These are phyloP conservation scores for Ptychobarbus kaznakovi DNA, from an alignment of 2,797 vertebrate species.

Conservation along the genomic window DNA sequence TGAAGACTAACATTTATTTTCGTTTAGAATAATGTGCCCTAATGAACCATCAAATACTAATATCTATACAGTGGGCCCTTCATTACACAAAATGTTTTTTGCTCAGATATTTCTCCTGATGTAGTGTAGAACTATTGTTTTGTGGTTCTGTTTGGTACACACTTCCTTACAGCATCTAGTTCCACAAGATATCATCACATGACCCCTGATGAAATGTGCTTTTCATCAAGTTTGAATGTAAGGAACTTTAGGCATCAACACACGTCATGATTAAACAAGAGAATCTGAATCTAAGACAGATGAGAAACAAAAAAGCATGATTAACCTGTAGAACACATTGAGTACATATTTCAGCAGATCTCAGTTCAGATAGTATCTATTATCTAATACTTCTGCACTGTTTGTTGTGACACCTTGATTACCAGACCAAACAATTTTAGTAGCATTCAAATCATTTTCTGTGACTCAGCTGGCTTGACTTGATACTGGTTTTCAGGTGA, in stretches of 20 bases:
- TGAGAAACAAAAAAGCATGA: not conserved
- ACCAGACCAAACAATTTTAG: constrained; percentile 34
- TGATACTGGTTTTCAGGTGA: constrained; percentile 65
- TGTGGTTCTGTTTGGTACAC: not conserved
- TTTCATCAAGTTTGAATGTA: not conserved
- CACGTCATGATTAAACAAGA: not conserved
- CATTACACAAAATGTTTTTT: not conserved
- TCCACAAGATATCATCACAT: not conserved
- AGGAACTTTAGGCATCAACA: not conserved
- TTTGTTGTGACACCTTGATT: not conserved
- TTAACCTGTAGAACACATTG: not conserved
- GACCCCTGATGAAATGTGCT: not conserved
- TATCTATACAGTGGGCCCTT: not conserved
- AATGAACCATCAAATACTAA: not conserved
- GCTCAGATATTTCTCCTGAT: not conserved
- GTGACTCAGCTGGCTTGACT: constrained; percentile 1
- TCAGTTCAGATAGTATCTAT: not conserved
- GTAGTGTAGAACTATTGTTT: not conserved
- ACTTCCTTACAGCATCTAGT: constrained; percentile 2
- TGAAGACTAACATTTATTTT: not conserved
- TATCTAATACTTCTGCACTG: not conserved
- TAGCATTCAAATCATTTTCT: constrained; percentile 36
- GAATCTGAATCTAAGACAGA: not conserved
- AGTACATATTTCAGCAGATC: not conserved
- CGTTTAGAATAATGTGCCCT: not conserved